phyloP scores from a whole-genome alignment of 2,113 vertebrate species.

The Poicephalus gulielmi region DNA sequence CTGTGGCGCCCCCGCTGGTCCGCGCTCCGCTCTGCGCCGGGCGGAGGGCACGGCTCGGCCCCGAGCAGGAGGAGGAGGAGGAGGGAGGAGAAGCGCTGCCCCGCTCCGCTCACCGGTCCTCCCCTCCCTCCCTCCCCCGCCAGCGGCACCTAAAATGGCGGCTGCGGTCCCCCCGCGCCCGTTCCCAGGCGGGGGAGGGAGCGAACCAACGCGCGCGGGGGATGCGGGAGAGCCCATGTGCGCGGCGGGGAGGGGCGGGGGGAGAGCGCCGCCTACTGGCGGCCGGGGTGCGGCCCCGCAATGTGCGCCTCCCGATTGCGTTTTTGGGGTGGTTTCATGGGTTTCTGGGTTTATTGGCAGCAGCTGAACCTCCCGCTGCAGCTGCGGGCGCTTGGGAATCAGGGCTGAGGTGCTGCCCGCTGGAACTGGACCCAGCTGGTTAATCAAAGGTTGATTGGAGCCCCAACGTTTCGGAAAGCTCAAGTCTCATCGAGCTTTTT shows the following conservation, averaged over 20 bases:
- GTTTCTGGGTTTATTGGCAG: not conserved
- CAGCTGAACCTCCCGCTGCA: not conserved
- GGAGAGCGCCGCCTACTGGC: not conserved
- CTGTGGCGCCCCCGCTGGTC: not conserved
- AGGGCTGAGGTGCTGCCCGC: fast-evolving
- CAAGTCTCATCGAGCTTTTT: not conserved
- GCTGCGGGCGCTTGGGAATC: not conserved
- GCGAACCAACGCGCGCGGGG: not conserved
- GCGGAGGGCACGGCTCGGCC: not conserved
- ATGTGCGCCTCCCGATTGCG: too few relatives aligned
- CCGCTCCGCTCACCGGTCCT: not conserved
- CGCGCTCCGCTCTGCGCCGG: not conserved
- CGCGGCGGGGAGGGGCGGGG: too few relatives aligned
- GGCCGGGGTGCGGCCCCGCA: too few relatives aligned
- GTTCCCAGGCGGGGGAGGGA: not conserved
- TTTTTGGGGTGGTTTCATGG: not conserved
- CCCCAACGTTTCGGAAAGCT: not conserved
- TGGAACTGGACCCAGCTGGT: not conserved
- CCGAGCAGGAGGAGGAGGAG: not conserved
- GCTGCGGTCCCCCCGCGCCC: not conserved
- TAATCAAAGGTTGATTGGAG: not conserved
- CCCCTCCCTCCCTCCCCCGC: not conserved
- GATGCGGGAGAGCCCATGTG: not conserved
- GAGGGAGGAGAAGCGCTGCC: slow-evolving; percentile 31
- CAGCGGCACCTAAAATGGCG: slow-evolving; percentile 57